These are phyloP conservation scores for Synaphobranchus kaupii DNA, from an alignment of 2,797 vertebrate genomes.

Conservation along the genomic window DNA sequence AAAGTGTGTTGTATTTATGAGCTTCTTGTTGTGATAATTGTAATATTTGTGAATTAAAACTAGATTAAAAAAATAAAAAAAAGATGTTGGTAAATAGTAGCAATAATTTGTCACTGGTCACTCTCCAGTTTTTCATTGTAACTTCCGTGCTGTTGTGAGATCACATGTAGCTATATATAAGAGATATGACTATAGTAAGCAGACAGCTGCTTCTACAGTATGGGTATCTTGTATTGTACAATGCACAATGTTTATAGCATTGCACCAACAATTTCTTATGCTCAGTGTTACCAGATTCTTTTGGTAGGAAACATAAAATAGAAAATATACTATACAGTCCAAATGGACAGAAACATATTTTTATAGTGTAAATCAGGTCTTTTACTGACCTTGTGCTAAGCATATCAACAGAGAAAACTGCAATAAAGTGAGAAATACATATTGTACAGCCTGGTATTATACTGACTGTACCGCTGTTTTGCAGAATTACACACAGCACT, in stretches of 20 bases:
- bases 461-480: neutral
- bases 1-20: too few relatives aligned
- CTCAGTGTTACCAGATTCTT: neutral
- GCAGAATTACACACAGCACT: neutral
- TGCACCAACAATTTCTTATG: neutral
- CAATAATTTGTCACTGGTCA: too few relatives aligned
- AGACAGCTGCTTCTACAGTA: neutral
- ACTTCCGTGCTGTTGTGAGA: too few relatives aligned
- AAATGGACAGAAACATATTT: too few relatives aligned
- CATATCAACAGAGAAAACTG: neutral
- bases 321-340: too few relatives aligned
- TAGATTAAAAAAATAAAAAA: too few relatives aligned
- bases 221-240: neutral
- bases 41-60: too few relatives aligned
- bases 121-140: too few relatives aligned
- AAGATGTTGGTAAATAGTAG: too few relatives aligned
- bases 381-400: neutral
- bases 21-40: too few relatives aligned
- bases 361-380: neutral
- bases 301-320: neutral
- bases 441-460: neutral
- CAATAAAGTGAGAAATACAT: neutral
- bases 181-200: neutral
- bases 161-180: too few relatives aligned
- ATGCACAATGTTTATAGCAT: neutral